Percentiles rank a stretch among this genome's conserved stretches.
Evolutionary conservation across 2,113 vertebrate species (phyloP).

Genomic region (Mandrillus leucophaeus): DNA sequence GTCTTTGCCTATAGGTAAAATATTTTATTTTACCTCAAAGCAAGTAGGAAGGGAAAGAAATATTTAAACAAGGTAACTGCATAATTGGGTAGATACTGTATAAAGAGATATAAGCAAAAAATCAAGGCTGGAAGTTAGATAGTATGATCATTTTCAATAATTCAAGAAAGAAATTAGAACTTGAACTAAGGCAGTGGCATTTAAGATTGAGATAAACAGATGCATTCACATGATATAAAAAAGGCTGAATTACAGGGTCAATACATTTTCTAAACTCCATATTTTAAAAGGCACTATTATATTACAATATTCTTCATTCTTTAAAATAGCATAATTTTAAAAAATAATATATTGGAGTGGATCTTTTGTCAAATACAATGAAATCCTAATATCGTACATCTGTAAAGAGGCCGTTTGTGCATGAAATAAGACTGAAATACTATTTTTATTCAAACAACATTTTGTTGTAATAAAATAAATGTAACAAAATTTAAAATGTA

Average conservation of each 20-base stretch:
- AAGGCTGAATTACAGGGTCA: not conserved
- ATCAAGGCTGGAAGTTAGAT: not conserved
- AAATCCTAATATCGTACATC: not conserved
- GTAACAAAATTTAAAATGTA: not conserved
- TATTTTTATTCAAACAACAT: not conserved
- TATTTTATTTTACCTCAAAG: not conserved
- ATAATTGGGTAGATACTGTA: not conserved
- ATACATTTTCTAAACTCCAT: not conserved
- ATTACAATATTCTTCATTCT: not conserved
- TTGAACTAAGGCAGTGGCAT: not conserved
- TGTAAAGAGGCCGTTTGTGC: not conserved
- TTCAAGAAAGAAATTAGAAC: not conserved
- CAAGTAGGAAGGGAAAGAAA: not conserved
- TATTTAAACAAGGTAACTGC: not conserved
- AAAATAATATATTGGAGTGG: not conserved
- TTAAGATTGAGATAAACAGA: not conserved
- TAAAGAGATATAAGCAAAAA: not conserved
- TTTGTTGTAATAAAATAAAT: not conserved
- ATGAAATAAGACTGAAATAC: not conserved
- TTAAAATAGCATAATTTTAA: not conserved
- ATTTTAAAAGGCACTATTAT: not conserved
- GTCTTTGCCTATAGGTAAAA: not conserved
- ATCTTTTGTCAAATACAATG: not conserved
- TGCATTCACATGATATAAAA: not conserved
- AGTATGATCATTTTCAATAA: slow-evolving; percentile 14